Percentiles rank a stretch among this genome's conserved stretches.
Conservation (phyloP, 2,113 vertebrate species). For the Petroica traversi region DNA sequence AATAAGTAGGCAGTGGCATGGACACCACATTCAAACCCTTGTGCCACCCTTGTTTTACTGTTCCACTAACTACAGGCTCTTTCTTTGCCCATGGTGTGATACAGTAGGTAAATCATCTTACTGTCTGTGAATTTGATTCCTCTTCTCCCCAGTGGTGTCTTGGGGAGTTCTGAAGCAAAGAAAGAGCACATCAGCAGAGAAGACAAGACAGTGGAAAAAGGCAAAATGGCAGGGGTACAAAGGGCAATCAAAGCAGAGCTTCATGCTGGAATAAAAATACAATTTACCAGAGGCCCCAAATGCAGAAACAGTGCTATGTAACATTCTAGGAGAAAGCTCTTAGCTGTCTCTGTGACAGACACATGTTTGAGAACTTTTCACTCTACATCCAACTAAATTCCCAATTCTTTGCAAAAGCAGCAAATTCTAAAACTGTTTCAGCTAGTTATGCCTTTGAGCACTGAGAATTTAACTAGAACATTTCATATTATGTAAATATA, state of each 20-base stretch:
- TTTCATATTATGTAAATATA: not conserved
- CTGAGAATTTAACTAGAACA: not conserved
- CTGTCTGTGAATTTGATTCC: conserved; percentile 81
- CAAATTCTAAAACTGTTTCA: not conserved
- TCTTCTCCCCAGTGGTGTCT: conserved; percentile 86
- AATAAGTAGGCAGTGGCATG: not conserved
- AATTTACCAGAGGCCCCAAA: not conserved
- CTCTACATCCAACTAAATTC: not conserved
- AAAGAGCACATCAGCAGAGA: conserved; percentile 51
- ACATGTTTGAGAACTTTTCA: not conserved
- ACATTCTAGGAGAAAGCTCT: not conserved
- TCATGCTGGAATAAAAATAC: not conserved
- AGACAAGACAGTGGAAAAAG: not conserved
- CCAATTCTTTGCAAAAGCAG: not conserved
- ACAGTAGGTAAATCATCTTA: conserved; percentile 55
- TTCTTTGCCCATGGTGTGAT: not conserved
- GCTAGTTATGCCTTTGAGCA: not conserved
- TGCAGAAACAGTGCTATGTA: not conserved
- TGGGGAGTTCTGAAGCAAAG: conserved; percentile 78
- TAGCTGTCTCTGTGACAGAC: not conserved
- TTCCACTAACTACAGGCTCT: not conserved
- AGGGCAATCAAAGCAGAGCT: not conserved
- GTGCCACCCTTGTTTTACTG: not conserved
- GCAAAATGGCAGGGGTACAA: not conserved
- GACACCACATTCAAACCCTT: not conserved